phyloP scores from a whole-genome alignment of 2,888 invertebrate species.

The Danaus chrysippus region DNA sequence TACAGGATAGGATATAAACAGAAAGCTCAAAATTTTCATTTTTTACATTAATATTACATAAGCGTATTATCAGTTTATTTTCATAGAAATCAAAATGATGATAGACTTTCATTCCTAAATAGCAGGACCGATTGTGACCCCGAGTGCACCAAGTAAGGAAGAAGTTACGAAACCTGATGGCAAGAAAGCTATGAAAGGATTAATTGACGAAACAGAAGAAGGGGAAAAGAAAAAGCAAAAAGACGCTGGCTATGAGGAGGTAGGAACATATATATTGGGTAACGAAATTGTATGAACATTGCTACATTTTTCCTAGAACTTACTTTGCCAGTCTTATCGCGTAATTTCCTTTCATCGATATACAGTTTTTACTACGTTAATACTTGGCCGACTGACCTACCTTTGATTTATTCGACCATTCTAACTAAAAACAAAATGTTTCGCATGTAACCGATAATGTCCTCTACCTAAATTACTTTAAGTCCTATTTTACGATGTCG shows the following conservation, averaged over 20 bases:
- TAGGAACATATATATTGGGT: conserved; percentile 29
- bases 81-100: not conserved
- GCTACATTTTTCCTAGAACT: not conserved
- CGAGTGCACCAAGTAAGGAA: conserved; percentile 31
- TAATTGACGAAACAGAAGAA: conserved; percentile 44
- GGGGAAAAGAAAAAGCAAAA: conserved; percentile 61
- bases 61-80: too few relatives aligned
- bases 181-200: conserved; percentile 52
- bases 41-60: too few relatives aligned
- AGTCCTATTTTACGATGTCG: too few relatives aligned
- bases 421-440: too few relatives aligned
- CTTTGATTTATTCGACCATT: too few relatives aligned
- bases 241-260: conserved; percentile 64
- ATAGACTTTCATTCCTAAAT: not conserved
- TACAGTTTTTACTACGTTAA: too few relatives aligned
- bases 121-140: conserved; percentile 14
- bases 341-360: too few relatives aligned
- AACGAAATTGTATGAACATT: not conserved
- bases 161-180: conserved; percentile 40
- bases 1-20: conserved; percentile 13
- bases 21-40: too few relatives aligned
- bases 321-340: too few relatives aligned
- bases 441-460: too few relatives aligned
- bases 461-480: too few relatives aligned
- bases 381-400: too few relatives aligned